Conservation (phyloP, 2,888 invertebrate genomes). For the Spatulosminthurus flaviceps region DNA sequence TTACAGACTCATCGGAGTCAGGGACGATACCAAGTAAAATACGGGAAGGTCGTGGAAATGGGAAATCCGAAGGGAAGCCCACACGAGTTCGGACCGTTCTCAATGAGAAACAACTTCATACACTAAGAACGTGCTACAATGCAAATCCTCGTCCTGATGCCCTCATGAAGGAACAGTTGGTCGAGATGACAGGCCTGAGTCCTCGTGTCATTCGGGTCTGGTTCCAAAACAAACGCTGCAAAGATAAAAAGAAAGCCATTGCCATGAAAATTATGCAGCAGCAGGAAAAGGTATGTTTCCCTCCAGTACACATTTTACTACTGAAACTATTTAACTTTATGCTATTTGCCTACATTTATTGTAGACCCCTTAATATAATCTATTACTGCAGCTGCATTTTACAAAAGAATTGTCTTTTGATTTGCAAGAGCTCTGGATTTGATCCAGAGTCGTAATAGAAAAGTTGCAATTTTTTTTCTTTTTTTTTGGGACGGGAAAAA, state of each 20-base stretch:
- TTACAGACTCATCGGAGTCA: conserved; percentile 88
- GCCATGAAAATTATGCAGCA: conserved; percentile 98
- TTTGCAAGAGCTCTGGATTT: no score
- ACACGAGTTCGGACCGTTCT: conserved; percentile 98
- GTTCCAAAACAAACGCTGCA: conserved; percentile 99
- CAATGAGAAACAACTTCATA: conserved; percentile 98
- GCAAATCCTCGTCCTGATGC: conserved; percentile 99
- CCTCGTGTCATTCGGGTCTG: conserved; percentile 98
- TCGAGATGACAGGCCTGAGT: conserved; percentile 97
- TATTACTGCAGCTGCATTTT: no score
- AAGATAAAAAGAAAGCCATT: conserved; percentile 96
- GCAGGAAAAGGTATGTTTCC: conserved; percentile 85
- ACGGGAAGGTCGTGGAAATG: conserved; percentile 68
- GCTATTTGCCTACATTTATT: no score
- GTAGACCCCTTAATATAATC: no score
- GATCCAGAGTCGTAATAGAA: no score
- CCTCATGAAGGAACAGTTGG: conserved; percentile 92
- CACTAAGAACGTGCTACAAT: conserved; percentile 95
- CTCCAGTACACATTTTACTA: not conserved
- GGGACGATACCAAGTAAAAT: conserved; percentile 76
- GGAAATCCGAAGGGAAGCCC: conserved; percentile 83
- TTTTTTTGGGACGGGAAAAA: not conserved
- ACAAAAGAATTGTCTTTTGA: no score
- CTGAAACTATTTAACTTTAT: no score
- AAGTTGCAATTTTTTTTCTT: conserved; percentile 4